Base-by-base conservation (phyloP, 23 tunicate genomes). In the Trididemnum clinides region DNA sequence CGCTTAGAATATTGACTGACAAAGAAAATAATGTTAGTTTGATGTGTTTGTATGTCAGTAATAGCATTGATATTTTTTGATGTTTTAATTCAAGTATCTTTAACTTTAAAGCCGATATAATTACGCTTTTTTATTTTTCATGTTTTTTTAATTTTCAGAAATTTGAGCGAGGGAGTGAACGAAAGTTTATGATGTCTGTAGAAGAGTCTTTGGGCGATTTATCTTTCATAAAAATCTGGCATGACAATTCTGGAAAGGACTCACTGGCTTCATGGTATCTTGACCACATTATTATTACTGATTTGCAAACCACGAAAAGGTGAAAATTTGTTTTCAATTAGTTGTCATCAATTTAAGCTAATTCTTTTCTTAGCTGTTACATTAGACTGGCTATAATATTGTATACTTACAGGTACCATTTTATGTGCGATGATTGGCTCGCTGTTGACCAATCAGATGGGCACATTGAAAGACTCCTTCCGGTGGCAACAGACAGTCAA, bases 371-470 rank as follows among this genome's bases (percentile, higher is more conserved):
- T n/a, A n/a, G n/a, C n/a, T n/a, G n/a, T n/a, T n/a, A n/a, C n/a
- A n/a, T n/a, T n/a, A n/a, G n/a, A n/a, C n/a, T n/a, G n/a, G n/a
- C n/a, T n/a, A n/a, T n/a, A n/a, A n/a, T n/a, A n/a, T n/a, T n/a
- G n/a, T n/a, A n/a, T n/a, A n/a, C n/a, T n/a, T n/a, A n/a, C n/a
- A 91, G 96, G 28, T 86, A 30, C 33, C 75, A 77, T 70, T 91
- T 91, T 57, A 64, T 91, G 33, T 91, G 96, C 71, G 84, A 91
- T 76, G 90, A 91, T 75, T 91, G 96, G 96, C 58, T 91, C 29
- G 96, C 96, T 18, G 86, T 91, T 26, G 96, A 91, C 88, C 84
- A 91, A 74, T 91, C 96, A 81, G 96, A 91, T 81, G 88, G 96
- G 0, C 33, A 0, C 19, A 51, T 91, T 34, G 96, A 91, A 33